Percentiles rank a stretch among this genome's conserved stretches.
phyloP scores from a whole-genome alignment of 2,888 invertebrate species.

The Nowickia ferox region DNA sequence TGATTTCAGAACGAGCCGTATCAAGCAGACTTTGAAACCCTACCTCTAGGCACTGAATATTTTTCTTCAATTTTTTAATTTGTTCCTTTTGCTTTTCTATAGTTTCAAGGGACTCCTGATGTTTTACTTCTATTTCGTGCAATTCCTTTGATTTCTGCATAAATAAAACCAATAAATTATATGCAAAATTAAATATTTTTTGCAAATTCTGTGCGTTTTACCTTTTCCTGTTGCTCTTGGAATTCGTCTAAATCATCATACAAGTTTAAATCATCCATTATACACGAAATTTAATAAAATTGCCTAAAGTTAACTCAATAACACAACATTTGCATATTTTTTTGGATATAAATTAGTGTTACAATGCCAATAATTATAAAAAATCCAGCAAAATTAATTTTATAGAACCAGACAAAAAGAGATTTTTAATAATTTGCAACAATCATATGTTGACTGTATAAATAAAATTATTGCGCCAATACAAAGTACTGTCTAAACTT shows the following conservation, averaged over 20 bases:
- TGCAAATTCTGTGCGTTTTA: slow-evolving; percentile 68
- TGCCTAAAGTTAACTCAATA: background rate
- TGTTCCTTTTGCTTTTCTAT: slow-evolving; percentile 74
- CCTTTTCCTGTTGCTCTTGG: slow-evolving; percentile 77
- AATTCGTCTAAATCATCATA: slow-evolving; percentile 81
- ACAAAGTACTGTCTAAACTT: slow-evolving; percentile 17
- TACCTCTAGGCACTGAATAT: slow-evolving; percentile 77
- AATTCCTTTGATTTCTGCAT: slow-evolving; percentile 79
- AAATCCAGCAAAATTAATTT: slow-evolving; percentile 10
- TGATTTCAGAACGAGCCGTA: slow-evolving; percentile 80
- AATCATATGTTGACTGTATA: slow-evolving; percentile 46
- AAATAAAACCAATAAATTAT: background rate
- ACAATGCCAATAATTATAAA: background rate
- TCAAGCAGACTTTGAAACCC: slow-evolving; percentile 80
- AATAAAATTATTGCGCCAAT: slow-evolving; percentile 32
- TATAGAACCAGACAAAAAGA: slow-evolving; percentile 10
- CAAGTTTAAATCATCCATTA: slow-evolving; percentile 77
- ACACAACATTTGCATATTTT: background rate
- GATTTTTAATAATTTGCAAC: slow-evolving; percentile 14
- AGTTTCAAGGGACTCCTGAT: slow-evolving; percentile 73
- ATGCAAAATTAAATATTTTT: background rate
- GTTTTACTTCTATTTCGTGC: slow-evolving; percentile 75
- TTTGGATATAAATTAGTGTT: background rate
- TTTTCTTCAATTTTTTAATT: slow-evolving; percentile 76
- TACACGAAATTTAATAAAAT: slow-evolving; percentile 1